Evolutionary conservation across 2,113 vertebrate genomes (phyloP), one percentile per base, ranked within the genome.

Genomic region (Sphaerodactylus townsendi): DNA sequence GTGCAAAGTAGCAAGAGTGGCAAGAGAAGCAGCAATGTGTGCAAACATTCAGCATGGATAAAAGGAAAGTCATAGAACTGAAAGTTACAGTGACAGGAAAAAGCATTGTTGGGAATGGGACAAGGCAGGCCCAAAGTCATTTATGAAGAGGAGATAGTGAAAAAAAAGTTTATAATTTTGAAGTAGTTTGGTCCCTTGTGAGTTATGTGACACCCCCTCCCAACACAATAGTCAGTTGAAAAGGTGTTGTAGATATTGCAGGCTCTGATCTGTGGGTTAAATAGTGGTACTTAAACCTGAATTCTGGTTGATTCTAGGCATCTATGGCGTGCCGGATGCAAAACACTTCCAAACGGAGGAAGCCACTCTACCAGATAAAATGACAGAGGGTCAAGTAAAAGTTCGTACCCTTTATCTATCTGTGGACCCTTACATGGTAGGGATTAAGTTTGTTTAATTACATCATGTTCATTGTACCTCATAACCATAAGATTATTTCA

Each of bases 341-440:
- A 98, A 96, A 86, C 97, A 99, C 88, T 99, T 99, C 91, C 93
- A 90, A 11, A 72, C 97, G 69, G 97, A 98, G 82, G 95, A 97
- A 83, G 88, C 86, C n/a, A 94, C 70, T 56, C 90, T 98, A 77
- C 50, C 93, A 28, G 92, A 95, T 74, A 94, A 87, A 1, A 83
- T 98, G 79, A 91, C 90, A 41, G 94, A 91, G 0, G 98, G 97
- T 69, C 96, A 99, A 80, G 97, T 98, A 39, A 90, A 93, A 72
- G 96, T 97, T 84, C 95, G 94, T 93, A 99, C 98, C 11, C 93
- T 97, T n/a, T 98, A 96, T 91, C 97, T 99, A 15, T 99, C 98
- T 78, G 98, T 99, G 89, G 98, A 99, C 90, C 98, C 98, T 23
- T 99, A 99, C 91, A 99, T 99, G 98, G 98, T 99, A 95, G 88